Conservation (phyloP, 2,888 invertebrate genomes). For the Tinea trinotella region DNA sequence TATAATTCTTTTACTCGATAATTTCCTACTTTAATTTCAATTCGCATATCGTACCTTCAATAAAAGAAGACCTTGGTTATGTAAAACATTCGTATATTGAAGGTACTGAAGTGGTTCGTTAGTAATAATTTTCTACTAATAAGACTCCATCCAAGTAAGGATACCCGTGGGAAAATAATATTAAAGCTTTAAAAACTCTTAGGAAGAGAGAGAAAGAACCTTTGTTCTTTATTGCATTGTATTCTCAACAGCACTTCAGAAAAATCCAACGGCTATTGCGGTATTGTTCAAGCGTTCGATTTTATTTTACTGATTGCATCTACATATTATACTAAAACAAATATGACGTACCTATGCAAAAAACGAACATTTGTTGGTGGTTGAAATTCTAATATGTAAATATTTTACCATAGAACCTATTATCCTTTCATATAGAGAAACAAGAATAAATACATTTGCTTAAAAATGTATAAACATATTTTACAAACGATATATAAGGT, state of each 20-base stretch:
- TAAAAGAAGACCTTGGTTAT: neutral
- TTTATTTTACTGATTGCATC: too few species aligned
- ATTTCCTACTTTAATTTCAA: neutral
- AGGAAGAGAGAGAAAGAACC: too few species aligned
- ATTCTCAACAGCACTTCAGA: too few species aligned
- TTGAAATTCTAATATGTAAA: constrained; percentile 9
- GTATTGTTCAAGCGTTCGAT: too few species aligned
- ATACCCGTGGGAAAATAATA: too few species aligned
- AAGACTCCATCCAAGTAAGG: too few species aligned
- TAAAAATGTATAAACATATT: neutral
- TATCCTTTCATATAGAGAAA: constrained; percentile 13
- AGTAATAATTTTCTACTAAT: neutral
- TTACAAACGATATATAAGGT: too few species aligned
- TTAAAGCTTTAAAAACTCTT: too few species aligned
- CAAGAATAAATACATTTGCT: constrained; percentile 14
- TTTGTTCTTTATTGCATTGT: too few species aligned
- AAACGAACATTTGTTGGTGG: constrained; percentile 2
- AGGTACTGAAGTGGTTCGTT: neutral
- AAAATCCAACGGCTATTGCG: too few species aligned
- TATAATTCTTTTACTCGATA: neutral
- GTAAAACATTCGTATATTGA: too few species aligned
- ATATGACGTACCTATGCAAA: neutral
- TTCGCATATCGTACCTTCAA: neutral
- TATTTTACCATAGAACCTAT: constrained; percentile 19
- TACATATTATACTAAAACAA: neutral